These are phyloP conservation scores for Fissipunctia ypsillon DNA, from an alignment of 2,888 invertebrate genomes.

Conservation along the genomic window DNA sequence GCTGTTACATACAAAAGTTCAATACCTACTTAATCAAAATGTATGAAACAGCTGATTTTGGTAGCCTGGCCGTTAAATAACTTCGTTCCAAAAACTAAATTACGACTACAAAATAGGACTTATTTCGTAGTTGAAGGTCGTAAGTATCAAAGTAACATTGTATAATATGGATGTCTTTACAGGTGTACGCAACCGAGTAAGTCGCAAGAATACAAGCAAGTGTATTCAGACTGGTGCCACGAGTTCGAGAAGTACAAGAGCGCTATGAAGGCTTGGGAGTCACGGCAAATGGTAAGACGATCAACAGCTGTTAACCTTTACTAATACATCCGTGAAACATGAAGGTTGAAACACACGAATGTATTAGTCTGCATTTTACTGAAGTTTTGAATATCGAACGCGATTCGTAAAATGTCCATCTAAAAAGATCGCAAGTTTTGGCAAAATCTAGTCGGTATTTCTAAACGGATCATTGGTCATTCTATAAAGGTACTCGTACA, in stretches of 20 bases:
- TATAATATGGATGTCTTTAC: slow-evolving; percentile 58
- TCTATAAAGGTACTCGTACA: slow-evolving; percentile 32
- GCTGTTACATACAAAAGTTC: too few species aligned
- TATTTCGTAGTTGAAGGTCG: background rate
- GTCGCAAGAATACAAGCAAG: slow-evolving; percentile 91
- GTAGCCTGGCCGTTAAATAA: too few species aligned
- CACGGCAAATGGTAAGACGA: slow-evolving; percentile 90
- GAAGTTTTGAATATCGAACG: background rate
- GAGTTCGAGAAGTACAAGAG: slow-evolving; percentile 93
- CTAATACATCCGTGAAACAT: background rate
- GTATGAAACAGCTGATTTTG: too few species aligned
- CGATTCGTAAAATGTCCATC: slow-evolving; percentile 2
- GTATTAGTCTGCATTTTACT: background rate
- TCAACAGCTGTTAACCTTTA: slow-evolving; percentile 12
- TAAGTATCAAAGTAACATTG: slow-evolving; percentile 1
- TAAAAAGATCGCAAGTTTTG: background rate
- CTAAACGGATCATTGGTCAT: slow-evolving; percentile 50
- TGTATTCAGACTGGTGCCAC: slow-evolving; percentile 93
- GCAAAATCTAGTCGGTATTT: background rate
- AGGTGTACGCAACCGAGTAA: slow-evolving; percentile 91
- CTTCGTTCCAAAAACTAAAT: too few species aligned
- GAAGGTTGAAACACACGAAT: background rate
- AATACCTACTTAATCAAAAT: too few species aligned
- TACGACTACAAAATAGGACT: background rate
- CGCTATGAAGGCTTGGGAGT: slow-evolving; percentile 92